Base-by-base conservation (phyloP, 2,113 vertebrate genomes). In the Mesitornis unicolor region DNA sequence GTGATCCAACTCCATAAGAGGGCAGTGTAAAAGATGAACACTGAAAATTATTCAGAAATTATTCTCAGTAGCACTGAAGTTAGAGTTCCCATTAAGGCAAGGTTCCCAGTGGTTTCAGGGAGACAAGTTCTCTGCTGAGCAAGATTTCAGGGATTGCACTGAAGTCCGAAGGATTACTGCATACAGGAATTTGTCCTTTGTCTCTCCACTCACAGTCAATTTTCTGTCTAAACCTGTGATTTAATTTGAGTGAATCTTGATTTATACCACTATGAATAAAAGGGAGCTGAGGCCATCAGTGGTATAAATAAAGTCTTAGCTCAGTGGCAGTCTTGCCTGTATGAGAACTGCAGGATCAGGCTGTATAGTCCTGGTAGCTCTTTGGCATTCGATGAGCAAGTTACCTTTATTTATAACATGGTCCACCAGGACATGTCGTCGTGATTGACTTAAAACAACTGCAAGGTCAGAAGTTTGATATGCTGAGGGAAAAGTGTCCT, bases 381-480 rank as follows among this genome's bases (percentile, higher is more conserved):
- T 83, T 74, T 95, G 96, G 95, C 88, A 96, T 95, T 63, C 76
- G 94, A 95, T 89, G 73, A 98, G 89, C 75, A 95, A 97, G 96
- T 90, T 86, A 75, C 91, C 95, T 97, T 97, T 98, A 97, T 98
- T 97, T 98, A 96, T 96, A 97, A 96, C 90, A 90, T 19, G 69
- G 85, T 83, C 45, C 95, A 95, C 84, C 71, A 89, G 89, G 77
- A 96, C 9, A 0, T 83, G 84, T 94, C 42, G 11, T 43, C 51
- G 86, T 96, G 96, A 97, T 71, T 93, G 96, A 96, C 94, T 96
- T 63, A 83, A 36, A 97, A 59, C 94, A 96, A 92, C 95, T 94
- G 90, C 96, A 96, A 97, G 95, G 96, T 97, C 97, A 97, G 84
- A 95, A 92, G 90, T 91, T 95, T 92, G 93, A 97, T 82, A 91